These are phyloP conservation scores for Bombus affinis DNA, from an alignment of 1,140 invertebrate genomes.

Conservation along the genomic window DNA sequence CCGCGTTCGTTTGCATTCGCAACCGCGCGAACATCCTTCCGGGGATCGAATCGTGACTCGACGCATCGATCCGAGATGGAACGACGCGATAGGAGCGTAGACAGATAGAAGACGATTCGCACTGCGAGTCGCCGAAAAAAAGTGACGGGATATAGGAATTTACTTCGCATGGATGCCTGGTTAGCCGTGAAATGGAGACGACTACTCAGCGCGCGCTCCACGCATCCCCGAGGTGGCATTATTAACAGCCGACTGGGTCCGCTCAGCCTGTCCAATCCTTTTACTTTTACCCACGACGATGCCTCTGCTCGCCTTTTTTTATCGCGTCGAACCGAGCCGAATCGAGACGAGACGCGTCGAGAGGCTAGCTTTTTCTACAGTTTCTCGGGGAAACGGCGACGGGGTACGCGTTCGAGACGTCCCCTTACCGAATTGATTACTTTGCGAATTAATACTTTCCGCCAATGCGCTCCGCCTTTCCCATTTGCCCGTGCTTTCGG, in stretches of 20 bases:
- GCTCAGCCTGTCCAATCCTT: conserved; percentile 58
- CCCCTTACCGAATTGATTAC: conserved; percentile 37
- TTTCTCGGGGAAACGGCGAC: conserved; percentile 9
- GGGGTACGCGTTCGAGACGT: no score
- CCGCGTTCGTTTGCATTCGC: not conserved
- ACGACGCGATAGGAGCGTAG: not conserved
- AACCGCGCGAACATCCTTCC: no score
- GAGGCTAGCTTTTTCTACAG: conserved; percentile 28
- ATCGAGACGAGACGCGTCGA: conserved; percentile 41
- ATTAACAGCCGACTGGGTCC: conserved; percentile 58
- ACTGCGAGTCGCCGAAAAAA: not conserved
- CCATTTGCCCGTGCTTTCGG: not conserved
- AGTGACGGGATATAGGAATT: conserved; percentile 22
- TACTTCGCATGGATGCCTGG: conserved; percentile 36
- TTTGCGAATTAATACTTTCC: conserved; percentile 57
- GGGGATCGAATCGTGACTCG: not conserved
- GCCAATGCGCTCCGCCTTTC: not conserved
- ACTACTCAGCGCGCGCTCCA: not conserved
- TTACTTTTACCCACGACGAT: conserved; percentile 45
- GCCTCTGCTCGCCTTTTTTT: conserved; percentile 31
- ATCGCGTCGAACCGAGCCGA: conserved; percentile 23
- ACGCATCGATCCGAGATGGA: not conserved
- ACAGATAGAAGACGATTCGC: not conserved
- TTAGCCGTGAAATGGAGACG: conserved; percentile 54
- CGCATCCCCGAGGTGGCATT: conserved; percentile 53